Evolutionary conservation across 2,797 vertebrate species (phyloP).

Genomic region (Otus scops): DNA sequence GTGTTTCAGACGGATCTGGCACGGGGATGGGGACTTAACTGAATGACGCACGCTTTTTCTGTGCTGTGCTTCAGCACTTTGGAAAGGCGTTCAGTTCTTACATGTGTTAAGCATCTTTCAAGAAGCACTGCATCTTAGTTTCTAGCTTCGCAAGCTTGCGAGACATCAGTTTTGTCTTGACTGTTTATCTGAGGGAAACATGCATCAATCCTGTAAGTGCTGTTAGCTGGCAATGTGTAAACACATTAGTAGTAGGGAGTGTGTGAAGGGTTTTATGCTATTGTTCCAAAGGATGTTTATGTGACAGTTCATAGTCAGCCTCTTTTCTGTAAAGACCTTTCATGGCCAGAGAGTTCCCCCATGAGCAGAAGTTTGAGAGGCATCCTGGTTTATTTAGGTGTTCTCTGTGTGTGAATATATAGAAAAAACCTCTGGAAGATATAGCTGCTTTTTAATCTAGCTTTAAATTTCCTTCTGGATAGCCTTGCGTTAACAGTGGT

Average conservation of each 20-base stretch:
- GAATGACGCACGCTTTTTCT: rapidly evolving
- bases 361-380: not conserved
- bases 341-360: not conserved
- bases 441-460: not conserved
- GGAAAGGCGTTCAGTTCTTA: not conserved
- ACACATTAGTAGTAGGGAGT: not conserved
- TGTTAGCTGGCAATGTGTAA: not conserved
- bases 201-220: not conserved
- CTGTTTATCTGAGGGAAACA: not conserved
- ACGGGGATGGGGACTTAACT: not conserved
- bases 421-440: not conserved
- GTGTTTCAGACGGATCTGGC: not conserved
- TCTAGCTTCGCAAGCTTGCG: not conserved
- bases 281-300: not conserved
- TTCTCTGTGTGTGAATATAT: not conserved
- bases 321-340: not conserved
- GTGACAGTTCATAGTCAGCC: not conserved
- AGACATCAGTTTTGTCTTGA: not conserved
- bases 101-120: not conserved
- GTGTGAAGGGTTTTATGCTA: not conserved
- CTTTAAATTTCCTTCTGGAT: not conserved
- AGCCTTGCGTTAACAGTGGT: not conserved
- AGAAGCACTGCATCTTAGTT: not conserved
- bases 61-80: not conserved
- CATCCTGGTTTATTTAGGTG: not conserved